phyloP scores from a whole-genome alignment of 2,888 invertebrate species.

The Stictocephala bisonia region DNA sequence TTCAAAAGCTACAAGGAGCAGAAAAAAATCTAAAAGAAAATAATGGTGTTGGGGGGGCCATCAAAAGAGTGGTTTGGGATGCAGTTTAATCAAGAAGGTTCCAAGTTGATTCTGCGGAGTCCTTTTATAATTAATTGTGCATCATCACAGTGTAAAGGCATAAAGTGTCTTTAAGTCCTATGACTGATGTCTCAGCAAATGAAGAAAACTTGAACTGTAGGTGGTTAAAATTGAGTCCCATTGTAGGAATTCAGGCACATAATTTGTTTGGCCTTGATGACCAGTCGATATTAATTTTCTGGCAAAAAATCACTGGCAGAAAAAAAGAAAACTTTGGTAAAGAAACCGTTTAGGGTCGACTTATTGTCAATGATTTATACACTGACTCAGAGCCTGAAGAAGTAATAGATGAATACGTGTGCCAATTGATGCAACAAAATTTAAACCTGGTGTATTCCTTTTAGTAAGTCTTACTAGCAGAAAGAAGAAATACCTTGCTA shows the following conservation, averaged over 20 bases:
- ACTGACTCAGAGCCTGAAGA: conserved; percentile 7
- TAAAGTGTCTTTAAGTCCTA: too few relatives aligned
- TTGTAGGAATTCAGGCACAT: neutral
- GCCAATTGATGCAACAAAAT: neutral
- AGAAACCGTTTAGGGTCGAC: neutral
- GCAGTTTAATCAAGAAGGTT: too few relatives aligned
- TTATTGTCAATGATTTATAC: neutral
- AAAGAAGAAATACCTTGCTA: conserved; percentile 7
- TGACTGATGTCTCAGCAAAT: neutral
- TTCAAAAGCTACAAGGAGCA: too few relatives aligned
- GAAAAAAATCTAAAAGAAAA: too few relatives aligned
- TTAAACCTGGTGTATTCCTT: conserved; percentile 3
- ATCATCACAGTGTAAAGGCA: too few relatives aligned
- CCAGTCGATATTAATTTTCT: neutral
- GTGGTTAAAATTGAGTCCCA: neutral
- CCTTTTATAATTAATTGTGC: too few relatives aligned
- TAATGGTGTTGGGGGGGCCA: too few relatives aligned
- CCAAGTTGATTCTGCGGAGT: too few relatives aligned
- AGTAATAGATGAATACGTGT: neutral
- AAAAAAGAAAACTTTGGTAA: neutral
- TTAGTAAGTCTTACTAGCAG: neutral
- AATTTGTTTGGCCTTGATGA: neutral
- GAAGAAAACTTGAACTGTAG: neutral
- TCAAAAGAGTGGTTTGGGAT: too few relatives aligned
- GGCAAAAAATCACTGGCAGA: neutral